A percentile compares a stretch with the other conserved stretches of the same genome.
Evolutionary conservation across 53 echinoderm and acorn worm species (phyloP).

Genomic region (Crossaster papposus): DNA sequence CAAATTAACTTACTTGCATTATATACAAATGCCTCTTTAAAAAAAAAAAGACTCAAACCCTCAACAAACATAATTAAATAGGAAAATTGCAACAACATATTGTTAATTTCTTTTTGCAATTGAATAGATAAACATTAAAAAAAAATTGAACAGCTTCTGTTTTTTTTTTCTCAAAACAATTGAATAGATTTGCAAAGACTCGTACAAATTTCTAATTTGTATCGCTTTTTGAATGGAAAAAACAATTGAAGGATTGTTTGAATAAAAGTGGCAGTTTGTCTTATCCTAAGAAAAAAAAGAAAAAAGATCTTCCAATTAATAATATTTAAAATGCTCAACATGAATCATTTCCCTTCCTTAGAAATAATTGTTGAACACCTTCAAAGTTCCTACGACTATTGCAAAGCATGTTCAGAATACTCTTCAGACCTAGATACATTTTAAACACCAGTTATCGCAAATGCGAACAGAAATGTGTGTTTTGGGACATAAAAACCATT

Average conservation of each 20-base stretch:
- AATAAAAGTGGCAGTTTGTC: too few species aligned
- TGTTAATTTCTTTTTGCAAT: constrained; percentile 4
- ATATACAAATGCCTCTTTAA: constrained; percentile 58
- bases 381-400: not conserved
- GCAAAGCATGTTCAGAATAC: not conserved
- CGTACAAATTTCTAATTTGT: not conserved
- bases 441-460: too few species aligned
- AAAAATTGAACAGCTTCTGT: constrained; percentile 15
- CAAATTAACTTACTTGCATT: constrained; percentile 50
- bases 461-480: too few species aligned
- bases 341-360: not conserved
- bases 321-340: not conserved
- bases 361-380: not conserved
- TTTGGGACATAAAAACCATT: too few species aligned
- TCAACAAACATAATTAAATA: constrained; percentile 45
- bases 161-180: not conserved
- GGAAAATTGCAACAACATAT: constrained; percentile 24
- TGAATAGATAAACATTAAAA: constrained; percentile 3
- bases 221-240: not conserved
- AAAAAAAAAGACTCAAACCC: constrained; percentile 34
- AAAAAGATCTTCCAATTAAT: too few species aligned
- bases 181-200: not conserved
- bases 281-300: too few species aligned
- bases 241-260: too few species aligned
- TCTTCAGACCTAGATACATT: not conserved